phyloP scores from a whole-genome alignment of 2,113 vertebrate species.

The Albula goreensis region DNA sequence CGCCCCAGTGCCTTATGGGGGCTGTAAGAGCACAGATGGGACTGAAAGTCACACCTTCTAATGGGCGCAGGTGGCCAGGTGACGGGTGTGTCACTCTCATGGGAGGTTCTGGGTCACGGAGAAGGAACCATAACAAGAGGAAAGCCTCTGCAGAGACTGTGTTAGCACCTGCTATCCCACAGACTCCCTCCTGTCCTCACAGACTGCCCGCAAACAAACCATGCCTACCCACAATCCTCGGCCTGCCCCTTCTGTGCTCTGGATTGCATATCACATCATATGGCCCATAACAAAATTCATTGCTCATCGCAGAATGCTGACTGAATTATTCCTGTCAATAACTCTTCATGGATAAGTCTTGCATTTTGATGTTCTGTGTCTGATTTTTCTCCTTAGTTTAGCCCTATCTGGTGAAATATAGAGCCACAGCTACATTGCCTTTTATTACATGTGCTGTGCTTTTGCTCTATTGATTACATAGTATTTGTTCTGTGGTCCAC shows the following conservation, averaged over 20 bases:
- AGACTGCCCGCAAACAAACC: conserved; percentile 15
- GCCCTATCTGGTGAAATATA: neutral
- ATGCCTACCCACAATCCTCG: neutral
- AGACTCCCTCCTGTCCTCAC: neutral
- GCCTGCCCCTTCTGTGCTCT: neutral
- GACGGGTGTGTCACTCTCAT: neutral
- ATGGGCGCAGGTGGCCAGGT: conserved; percentile 11
- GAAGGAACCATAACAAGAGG: neutral
- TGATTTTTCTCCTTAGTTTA: neutral
- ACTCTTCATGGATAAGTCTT: neutral
- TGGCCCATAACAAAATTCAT: no score
- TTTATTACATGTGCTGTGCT: neutral
- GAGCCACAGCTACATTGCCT: neutral
- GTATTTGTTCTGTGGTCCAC: neutral
- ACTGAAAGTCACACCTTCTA: conserved; percentile 39
- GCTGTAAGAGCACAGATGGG: conserved; percentile 20
- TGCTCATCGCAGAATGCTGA: no score
- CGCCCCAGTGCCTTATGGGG: neutral
- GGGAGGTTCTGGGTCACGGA: neutral
- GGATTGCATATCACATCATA: neutral
- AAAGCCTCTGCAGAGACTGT: conserved; percentile 43
- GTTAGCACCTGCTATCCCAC: conserved; percentile 45
- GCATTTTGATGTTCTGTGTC: neutral
- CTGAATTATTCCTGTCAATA: no score
- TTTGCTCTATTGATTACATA: neutral